Percentiles rank a stretch among this genome's conserved stretches.
Conservation (phyloP, 2,888 invertebrate genomes). For the Furcula furcula region DNA sequence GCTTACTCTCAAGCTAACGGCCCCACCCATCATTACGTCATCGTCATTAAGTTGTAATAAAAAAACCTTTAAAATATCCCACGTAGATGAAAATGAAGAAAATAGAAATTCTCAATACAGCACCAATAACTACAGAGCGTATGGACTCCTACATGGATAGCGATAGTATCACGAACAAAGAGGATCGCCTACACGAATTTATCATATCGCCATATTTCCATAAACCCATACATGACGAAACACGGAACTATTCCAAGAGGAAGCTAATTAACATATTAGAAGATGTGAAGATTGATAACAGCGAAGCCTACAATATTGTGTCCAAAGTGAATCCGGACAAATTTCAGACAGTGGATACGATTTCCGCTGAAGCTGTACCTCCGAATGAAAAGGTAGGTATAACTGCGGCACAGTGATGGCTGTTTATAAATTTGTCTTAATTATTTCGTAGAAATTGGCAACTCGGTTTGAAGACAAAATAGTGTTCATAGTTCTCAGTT, state of each 20-base stretch:
- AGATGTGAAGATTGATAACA: conserved; percentile 51
- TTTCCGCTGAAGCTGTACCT: conserved; percentile 23
- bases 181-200: conserved; percentile 26
- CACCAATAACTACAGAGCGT: conserved; percentile 18
- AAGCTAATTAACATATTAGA: conserved; percentile 68
- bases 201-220: conserved; percentile 42
- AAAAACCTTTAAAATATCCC: too few relatives aligned
- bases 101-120: conserved; percentile 27
- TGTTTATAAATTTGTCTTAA: too few relatives aligned
- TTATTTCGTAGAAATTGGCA: too few relatives aligned
- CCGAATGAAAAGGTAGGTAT: not conserved
- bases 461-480: too few relatives aligned
- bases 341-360: conserved; percentile 43
- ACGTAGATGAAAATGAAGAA: conserved; percentile 49
- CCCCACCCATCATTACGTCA: too few relatives aligned
- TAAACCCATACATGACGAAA: conserved; percentile 25
- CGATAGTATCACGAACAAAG: conserved; percentile 18
- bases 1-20: too few relatives aligned
- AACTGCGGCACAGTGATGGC: too few relatives aligned
- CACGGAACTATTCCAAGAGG: conserved; percentile 46
- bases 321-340: conserved; percentile 46
- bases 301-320: conserved; percentile 47
- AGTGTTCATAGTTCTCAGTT: too few relatives aligned
- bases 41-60: too few relatives aligned
- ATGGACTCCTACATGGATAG: conserved; percentile 18